A percentile compares a stretch with the other conserved stretches of the same genome.
These are phyloP conservation scores for Thelaira solivaga DNA, from an alignment of 2,888 invertebrate genomes.

Conservation along the genomic window DNA sequence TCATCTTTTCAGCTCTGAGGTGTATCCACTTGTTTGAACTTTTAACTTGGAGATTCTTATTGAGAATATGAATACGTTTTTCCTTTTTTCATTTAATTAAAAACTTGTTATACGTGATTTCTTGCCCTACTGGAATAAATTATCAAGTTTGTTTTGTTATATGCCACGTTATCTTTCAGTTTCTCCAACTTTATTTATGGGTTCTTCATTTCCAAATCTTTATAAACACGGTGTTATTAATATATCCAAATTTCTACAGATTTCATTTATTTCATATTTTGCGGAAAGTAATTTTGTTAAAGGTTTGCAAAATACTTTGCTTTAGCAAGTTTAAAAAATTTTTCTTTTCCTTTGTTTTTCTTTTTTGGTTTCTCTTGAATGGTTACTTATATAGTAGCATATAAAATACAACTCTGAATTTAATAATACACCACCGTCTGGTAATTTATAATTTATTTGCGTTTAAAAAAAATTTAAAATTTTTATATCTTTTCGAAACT, in stretches of 20 bases:
- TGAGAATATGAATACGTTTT: not conserved
- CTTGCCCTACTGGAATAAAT: not conserved
- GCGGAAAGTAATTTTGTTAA: too few relatives aligned
- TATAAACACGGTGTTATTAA: not conserved
- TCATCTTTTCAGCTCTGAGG: conserved; percentile 63
- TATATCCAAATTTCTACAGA: not conserved
- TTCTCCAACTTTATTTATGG: not conserved
- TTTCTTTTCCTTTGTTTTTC: not conserved
- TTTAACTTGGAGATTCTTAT: not conserved
- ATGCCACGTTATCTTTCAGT: conserved; percentile 53
- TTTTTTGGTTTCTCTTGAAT: not conserved
- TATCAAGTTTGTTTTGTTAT: conserved; percentile 20
- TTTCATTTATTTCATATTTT: too few relatives aligned
- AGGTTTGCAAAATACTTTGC: not conserved
- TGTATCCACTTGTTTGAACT: not conserved
- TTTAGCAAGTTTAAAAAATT: not conserved
- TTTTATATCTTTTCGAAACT: too few relatives aligned
- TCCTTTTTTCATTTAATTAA: conserved; percentile 11
- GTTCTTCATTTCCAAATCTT: not conserved
- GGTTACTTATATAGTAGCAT: not conserved
- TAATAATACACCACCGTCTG: too few relatives aligned
- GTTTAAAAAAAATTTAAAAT: too few relatives aligned
- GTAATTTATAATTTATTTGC: too few relatives aligned
- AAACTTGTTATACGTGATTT: not conserved
- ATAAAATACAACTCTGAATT: not conserved